Evolutionary conservation across 2,888 invertebrate species (phyloP), one percentile per base, ranked within the genome.

Genomic region (Microctonus brassicae): DNA sequence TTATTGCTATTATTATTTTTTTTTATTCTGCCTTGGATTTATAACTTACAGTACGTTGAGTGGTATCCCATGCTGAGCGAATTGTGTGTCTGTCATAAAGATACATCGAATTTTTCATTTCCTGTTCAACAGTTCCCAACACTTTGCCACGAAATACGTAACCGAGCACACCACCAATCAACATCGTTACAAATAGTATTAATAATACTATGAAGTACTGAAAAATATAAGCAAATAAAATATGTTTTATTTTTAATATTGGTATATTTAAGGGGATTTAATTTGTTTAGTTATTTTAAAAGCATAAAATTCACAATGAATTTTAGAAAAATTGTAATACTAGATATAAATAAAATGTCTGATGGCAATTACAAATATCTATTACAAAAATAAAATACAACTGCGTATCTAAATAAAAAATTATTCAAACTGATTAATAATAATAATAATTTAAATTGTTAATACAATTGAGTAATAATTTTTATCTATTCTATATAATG

Each of bases 81-180:
- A 94, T 92, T 74, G 93, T 91, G 58, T 90, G 90, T 74, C 91
- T 90, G 60, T 93, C 93, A 85, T 96, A 96, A 75, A 91, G 90
- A 7, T 92, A 91, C 80, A 96, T 91, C 1, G 95, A 91, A 20
- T 93, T 92, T 76, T 90, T 90, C 94, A 96, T 93, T 88, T 94
- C 93, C 78, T 94, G 92, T 82, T 93, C 91, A 87, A 96, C 90
- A 0, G 94, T 93, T 57, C 91, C 91, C 66, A 92, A 88, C 36
- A 97, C 94, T 88, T 96, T 94, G 83, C 94, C 94, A 57, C 95
- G 91, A 89, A 97, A 97, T 63, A 97, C 96, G 86, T 96, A 97
- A 67, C 95, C 95, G 69, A 97, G 90, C 75, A 97, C 94, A 55
- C 96, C 97, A 42, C 97, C 97, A 73, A 97, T 94, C 76, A 97